These are phyloP conservation scores for Luehdorfia chinensis DNA, from an alignment of 1,140 invertebrate genomes.

Conservation along the genomic window DNA sequence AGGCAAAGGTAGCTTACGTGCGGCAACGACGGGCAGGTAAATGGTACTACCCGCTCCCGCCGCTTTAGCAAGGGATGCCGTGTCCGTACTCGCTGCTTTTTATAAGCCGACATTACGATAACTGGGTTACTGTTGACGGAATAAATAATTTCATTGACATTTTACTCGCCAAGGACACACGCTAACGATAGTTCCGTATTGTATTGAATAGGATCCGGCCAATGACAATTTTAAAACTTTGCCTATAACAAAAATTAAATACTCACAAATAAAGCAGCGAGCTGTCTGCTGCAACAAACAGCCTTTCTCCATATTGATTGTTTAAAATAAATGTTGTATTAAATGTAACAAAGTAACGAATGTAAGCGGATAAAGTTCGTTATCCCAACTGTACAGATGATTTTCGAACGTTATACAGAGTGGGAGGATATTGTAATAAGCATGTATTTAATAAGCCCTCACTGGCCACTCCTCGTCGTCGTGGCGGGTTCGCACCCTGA, in stretches of 20 bases:
- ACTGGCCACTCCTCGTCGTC: no score
- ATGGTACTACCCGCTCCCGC: conserved; percentile 54
- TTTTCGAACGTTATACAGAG: conserved; percentile 23
- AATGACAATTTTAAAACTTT: neutral
- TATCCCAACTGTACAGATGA: conserved; percentile 21
- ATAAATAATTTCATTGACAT: conserved; percentile 70
- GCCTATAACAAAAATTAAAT: neutral
- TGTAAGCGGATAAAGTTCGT: conserved; percentile 19
- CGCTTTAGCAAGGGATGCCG: conserved; percentile 41
- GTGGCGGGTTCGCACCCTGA: no score
- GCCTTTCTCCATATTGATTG: no score
- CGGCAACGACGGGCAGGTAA: conserved; percentile 56
- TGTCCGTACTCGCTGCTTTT: conserved; percentile 58
- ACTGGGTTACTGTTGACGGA: conserved; percentile 66
- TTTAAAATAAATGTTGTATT: no score
- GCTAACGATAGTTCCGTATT: conserved; percentile 39
- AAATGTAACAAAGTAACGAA: neutral
- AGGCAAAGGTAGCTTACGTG: conserved; percentile 61
- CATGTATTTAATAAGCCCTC: neutral
- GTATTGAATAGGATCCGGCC: conserved; percentile 27
- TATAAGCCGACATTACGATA: conserved; percentile 60
- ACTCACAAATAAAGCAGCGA: neutral
- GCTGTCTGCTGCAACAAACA: no score
- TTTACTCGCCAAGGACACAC: conserved; percentile 59
- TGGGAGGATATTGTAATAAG: neutral